Conservation (phyloP, 2,113 vertebrate species). For the Chaetura pelagica region DNA sequence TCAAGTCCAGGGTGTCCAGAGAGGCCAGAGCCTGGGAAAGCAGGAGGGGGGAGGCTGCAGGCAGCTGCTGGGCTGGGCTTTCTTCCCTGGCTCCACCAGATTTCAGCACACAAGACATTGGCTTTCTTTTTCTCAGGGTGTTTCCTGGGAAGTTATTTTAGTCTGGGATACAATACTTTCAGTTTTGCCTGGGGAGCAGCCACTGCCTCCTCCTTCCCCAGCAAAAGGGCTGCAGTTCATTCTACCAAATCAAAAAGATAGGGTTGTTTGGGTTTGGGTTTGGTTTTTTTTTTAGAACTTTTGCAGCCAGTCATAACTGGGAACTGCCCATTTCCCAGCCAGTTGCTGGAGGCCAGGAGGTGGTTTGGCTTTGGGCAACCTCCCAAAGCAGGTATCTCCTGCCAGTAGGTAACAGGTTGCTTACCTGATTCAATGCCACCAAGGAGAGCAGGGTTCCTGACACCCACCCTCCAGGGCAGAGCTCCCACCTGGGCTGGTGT, state of each 20-base stretch:
- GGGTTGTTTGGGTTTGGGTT: too few relatives aligned
- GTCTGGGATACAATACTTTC: neutral
- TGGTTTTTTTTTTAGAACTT: too few relatives aligned
- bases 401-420: neutral
- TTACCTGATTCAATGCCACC: too few relatives aligned
- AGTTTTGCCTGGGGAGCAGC: neutral
- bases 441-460: accelerated
- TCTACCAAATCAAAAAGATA: neutral
- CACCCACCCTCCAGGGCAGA: neutral
- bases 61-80: neutral
- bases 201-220: neutral
- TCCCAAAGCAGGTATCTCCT: neutral
- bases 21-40: neutral
- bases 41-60: neutral
- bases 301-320: neutral
- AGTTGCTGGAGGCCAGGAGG: neutral
- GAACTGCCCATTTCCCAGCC: neutral
- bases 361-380: neutral
- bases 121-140: neutral
- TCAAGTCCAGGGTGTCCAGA: neutral
- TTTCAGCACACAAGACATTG: neutral
- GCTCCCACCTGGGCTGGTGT: neutral
- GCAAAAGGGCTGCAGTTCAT: accelerated
- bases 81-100: neutral
- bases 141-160: neutral